These are phyloP conservation scores for Phasianus colchicus DNA, from an alignment of 2,113 vertebrate species.

Conservation along the genomic window DNA sequence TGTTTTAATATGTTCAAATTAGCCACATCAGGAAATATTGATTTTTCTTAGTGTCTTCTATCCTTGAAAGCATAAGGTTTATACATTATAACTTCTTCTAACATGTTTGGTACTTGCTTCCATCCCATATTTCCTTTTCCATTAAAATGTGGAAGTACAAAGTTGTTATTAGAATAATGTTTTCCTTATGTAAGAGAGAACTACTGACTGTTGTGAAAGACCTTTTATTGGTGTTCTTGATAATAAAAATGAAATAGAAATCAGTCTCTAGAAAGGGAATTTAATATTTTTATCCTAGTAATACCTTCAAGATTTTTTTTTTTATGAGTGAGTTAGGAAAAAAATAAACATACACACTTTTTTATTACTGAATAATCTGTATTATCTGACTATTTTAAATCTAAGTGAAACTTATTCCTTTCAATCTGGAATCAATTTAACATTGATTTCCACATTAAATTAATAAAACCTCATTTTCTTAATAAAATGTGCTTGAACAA, in stretches of 20 bases:
- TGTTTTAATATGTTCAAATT: conserved; percentile 38
- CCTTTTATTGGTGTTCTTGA: neutral
- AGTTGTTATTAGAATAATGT: neutral
- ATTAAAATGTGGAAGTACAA: neutral
- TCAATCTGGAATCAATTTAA: neutral
- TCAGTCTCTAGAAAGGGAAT: neutral
- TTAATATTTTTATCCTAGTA: neutral
- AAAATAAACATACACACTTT: neutral
- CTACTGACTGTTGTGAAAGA: neutral
- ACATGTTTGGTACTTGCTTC: neutral
- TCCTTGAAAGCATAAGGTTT: neutral
- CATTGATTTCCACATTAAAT: neutral
- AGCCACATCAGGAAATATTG: neutral
- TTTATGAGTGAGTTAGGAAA: neutral
- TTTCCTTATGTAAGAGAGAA: neutral
- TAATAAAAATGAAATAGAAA: neutral
- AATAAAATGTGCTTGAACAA: neutral
- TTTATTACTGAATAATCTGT: neutral
- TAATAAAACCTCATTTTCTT: conserved; percentile 10
- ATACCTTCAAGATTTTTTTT: neutral
- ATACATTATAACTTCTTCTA: neutral
- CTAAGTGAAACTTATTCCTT: neutral
- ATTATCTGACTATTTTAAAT: neutral
- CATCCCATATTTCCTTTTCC: neutral
- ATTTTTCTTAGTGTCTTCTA: neutral